Base-by-base conservation (phyloP, 2,888 invertebrate species). In the Pristionchus fissidentatus region DNA sequence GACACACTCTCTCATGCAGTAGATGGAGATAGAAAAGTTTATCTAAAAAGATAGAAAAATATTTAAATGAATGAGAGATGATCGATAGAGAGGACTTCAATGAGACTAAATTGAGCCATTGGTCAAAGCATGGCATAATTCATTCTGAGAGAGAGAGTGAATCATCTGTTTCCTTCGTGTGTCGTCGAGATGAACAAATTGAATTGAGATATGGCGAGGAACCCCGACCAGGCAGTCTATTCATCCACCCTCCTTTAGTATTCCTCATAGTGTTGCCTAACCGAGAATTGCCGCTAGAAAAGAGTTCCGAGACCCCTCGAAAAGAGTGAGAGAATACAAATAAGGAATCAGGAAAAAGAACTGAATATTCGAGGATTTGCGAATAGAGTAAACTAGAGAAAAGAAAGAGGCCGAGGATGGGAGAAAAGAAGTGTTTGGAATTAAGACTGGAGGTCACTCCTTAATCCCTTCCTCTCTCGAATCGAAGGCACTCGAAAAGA, bases 41-140 rank as follows among this genome's bases (percentile, higher is more conserved):
- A 35, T 29, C 10, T 29, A 10, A 1, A 62, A n/a, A 32, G 32
- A 62, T 62, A 62, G 32, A 62, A 62, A 29, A 29, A 29, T 32
- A 62, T 62, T 62, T 35, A 62, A 62, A 62, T 62, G 60, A 57
- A 29, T 57, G 57, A 62, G n/a, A n/a, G n/a, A n/a, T n/a, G n/a
- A n/a, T n/a, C n/a, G n/a, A n/a, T n/a, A n/a, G n/a, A n/a, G n/a
- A n/a, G n/a, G n/a, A n/a, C n/a, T n/a, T n/a, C n/a, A n/a, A n/a
- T n/a, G n/a, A n/a, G n/a, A n/a, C n/a, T n/a, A n/a, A n/a, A n/a
- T n/a, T n/a, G n/a, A n/a, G n/a, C n/a, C n/a, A n/a, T n/a, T n/a
- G n/a, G n/a, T n/a, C n/a, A n/a, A n/a, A n/a, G n/a, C n/a, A n/a
- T n/a, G n/a, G n/a, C n/a, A n/a, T n/a, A n/a, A n/a, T n/a, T n/a